Percentiles rank a stretch among this genome's conserved stretches.
phyloP scores from a whole-genome alignment of 2,113 vertebrate species.

The Kryptolebias marmoratus region DNA sequence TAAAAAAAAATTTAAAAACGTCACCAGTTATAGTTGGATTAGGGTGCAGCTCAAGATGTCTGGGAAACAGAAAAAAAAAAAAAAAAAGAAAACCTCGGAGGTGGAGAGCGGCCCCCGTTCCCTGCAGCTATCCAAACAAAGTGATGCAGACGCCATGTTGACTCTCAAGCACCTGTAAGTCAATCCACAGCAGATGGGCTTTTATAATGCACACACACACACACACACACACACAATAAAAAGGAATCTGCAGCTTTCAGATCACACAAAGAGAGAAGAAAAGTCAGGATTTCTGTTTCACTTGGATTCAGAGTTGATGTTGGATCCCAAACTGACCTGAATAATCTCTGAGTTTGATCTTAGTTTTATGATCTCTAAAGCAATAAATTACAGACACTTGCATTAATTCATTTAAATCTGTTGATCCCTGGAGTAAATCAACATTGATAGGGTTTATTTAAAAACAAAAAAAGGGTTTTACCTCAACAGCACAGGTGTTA shows the following conservation, averaged over 20 bases:
- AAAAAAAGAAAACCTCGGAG: constrained; percentile 16
- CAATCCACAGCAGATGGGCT: constrained; percentile 69
- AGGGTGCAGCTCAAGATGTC: constrained; percentile 22
- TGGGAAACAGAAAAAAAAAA: neutral
- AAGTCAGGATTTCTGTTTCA: no score
- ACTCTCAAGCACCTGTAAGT: constrained; percentile 67
- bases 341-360: no score
- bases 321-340: no score
- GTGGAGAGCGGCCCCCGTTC: constrained; percentile 29
- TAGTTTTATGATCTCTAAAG: no score
- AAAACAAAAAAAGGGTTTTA: no score
- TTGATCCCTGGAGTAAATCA: no score
- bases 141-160: constrained; percentile 43
- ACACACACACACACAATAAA: no score
- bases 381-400: no score
- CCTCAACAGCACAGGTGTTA: no score
- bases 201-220: neutral
- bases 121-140: constrained; percentile 64
- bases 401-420: no score
- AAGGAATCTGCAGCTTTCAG: neutral
- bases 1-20: neutral
- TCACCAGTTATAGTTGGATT: neutral
- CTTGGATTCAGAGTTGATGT: no score
- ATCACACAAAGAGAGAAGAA: neutral
- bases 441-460: no score